These are phyloP conservation scores for Babylonia areolata DNA, from an alignment of 1,140 invertebrate genomes.

Conservation along the genomic window DNA sequence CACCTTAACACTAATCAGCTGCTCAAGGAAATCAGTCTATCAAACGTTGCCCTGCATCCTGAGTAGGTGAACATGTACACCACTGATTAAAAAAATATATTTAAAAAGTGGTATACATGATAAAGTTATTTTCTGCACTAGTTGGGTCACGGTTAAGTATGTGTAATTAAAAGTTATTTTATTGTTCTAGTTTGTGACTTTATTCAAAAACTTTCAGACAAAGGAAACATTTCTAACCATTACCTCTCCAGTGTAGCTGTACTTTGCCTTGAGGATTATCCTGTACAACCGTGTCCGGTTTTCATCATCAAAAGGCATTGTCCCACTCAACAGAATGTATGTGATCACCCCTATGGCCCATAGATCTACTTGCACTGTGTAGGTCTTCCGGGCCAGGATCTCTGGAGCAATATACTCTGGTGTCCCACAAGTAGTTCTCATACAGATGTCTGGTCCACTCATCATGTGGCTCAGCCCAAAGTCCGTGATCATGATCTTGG, in stretches of 20 bases:
- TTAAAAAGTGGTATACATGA: too few species aligned
- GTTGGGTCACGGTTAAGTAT: too few species aligned
- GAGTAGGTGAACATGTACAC: too few species aligned
- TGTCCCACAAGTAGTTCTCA: conserved; percentile 95
- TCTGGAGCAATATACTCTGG: conserved; percentile 99
- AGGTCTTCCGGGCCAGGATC: conserved; percentile 90
- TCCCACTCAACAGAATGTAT: conserved; percentile 96
- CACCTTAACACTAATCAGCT: too few species aligned
- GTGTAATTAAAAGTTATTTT: too few species aligned
- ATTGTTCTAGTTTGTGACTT: too few species aligned
- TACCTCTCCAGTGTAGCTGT: conserved; percentile 78
- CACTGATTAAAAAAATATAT: too few species aligned
- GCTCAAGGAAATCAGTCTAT: too few species aligned
- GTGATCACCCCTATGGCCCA: conserved; percentile 98
- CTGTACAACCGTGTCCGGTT: conserved; percentile 77
- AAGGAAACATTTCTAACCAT: too few species aligned
- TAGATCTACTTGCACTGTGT: conserved; percentile 93
- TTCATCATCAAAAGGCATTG: conserved; percentile 80
- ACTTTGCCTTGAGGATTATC: conserved; percentile 79
- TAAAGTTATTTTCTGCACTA: too few species aligned
- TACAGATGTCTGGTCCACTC: conserved; percentile 84
- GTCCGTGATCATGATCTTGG: conserved; percentile 95
- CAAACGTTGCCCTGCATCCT: too few species aligned
- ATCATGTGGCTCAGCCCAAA: conserved; percentile 90
- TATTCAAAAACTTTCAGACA: too few species aligned